Percentiles rank a stretch among this genome's conserved stretches.
Evolutionary conservation across 2,888 invertebrate genomes (phyloP).

Genomic region (Leptothorax acervorum): DNA sequence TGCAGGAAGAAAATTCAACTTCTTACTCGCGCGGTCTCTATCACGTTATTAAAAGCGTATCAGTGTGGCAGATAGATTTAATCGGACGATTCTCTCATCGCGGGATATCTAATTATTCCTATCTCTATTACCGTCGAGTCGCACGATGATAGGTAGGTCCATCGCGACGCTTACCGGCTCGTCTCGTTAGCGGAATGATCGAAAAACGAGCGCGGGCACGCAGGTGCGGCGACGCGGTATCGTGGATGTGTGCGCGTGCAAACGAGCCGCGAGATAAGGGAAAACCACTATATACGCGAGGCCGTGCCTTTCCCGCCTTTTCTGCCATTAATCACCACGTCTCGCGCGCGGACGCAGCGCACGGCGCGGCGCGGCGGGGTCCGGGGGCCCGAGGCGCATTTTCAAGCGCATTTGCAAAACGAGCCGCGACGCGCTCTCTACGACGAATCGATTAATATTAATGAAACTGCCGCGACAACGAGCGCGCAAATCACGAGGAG

Average conservation of each 20-base stretch:
- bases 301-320: slow-evolving; percentile 66
- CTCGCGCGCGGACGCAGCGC: slow-evolving; percentile 65
- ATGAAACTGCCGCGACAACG: slow-evolving; percentile 63
- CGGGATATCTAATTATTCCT: slow-evolving; percentile 53
- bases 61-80: neutral
- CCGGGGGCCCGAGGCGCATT: slow-evolving; percentile 60
- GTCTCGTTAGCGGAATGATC: slow-evolving; percentile 48
- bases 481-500: slow-evolving; percentile 65
- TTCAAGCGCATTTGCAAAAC: slow-evolving; percentile 69
- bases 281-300: slow-evolving; percentile 61
- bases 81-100: slow-evolving; percentile 22
- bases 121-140: slow-evolving; percentile 43
- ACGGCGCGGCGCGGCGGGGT: no score
- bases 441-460: slow-evolving; percentile 75
- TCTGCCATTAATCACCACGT: slow-evolving; percentile 69
- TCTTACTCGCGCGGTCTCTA: neutral
- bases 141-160: slow-evolving; percentile 18
- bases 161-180: slow-evolving; percentile 39
- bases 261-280: slow-evolving; percentile 59
- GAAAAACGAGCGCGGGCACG: slow-evolving; percentile 54
- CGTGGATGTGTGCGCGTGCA: slow-evolving; percentile 8
- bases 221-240: slow-evolving; percentile 31
- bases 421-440: slow-evolving; percentile 53
- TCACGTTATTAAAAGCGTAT: neutral
- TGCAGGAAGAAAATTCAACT: slow-evolving; percentile 5